Conservation (phyloP, 2,888 invertebrate genomes). For the Tinea pellionella region DNA sequence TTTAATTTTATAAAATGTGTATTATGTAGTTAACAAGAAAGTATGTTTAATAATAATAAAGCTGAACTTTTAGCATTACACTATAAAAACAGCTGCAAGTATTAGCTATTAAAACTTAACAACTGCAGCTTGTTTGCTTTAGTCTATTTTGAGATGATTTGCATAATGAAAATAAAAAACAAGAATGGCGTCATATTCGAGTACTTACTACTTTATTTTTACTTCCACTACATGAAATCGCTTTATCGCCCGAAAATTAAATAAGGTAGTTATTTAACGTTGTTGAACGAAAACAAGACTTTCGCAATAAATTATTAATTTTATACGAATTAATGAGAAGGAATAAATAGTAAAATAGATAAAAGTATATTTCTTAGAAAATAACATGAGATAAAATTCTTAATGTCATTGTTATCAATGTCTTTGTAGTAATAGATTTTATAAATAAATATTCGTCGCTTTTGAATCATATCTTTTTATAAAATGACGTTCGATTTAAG, state of each 20-base stretch:
- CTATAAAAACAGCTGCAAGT: too few relatives aligned
- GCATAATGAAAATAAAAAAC: neutral
- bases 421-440: neutral
- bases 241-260: slow-evolving; percentile 13
- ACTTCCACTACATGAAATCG: slow-evolving; percentile 12
- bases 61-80: too few relatives aligned
- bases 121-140: neutral
- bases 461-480: neutral
- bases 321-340: too few relatives aligned
- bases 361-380: neutral
- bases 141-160: neutral
- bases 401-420: neutral
- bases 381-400: neutral
- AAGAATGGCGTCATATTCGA: neutral
- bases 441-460: neutral
- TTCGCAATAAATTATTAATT: neutral
- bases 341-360: neutral
- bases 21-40: too few relatives aligned
- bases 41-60: too few relatives aligned
- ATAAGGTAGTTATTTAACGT: neutral
- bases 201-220: slow-evolving; percentile 5
- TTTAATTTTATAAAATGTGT: too few relatives aligned
- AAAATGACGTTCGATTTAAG: neutral
- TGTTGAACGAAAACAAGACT: neutral
- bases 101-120: neutral